Evolutionary conservation across 1,140 invertebrate genomes (phyloP).

Genomic region (Eufriesea mexicana): DNA sequence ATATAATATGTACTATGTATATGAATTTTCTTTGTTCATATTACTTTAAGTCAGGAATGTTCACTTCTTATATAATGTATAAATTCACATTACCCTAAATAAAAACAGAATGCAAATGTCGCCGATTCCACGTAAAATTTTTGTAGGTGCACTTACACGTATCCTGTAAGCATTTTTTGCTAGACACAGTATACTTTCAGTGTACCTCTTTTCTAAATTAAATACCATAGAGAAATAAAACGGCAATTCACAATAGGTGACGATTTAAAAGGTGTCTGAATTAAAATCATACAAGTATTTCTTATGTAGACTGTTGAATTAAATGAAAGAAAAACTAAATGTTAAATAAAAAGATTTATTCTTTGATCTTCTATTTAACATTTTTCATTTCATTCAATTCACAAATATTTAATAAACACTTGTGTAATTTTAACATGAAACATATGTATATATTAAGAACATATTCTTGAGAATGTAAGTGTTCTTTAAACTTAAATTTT

Average conservation of each 20-base stretch:
- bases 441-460: not conserved
- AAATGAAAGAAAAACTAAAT: not conserved
- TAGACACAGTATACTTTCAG: not conserved
- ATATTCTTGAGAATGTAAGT: not conserved
- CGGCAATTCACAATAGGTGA: not conserved
- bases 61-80: conserved; percentile 6
- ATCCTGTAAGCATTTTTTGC: not conserved
- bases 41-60: conserved; percentile 30
- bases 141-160: not conserved
- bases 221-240: conserved; percentile 4
- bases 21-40: conserved; percentile 1
- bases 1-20: not conserved
- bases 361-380: not conserved
- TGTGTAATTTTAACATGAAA: not conserved
- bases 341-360: conserved; percentile 6
- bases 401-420: not conserved
- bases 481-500: conserved; percentile 3
- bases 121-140: not conserved
- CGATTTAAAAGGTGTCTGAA: not conserved
- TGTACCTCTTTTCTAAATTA: not conserved
- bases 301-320: not conserved
- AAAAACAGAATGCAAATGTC: conserved; percentile 1
- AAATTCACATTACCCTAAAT: not conserved
- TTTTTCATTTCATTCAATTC: not conserved
- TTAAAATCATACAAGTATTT: not conserved